Base-by-base conservation (phyloP, 2,113 vertebrate species). In the Calypte anna region DNA sequence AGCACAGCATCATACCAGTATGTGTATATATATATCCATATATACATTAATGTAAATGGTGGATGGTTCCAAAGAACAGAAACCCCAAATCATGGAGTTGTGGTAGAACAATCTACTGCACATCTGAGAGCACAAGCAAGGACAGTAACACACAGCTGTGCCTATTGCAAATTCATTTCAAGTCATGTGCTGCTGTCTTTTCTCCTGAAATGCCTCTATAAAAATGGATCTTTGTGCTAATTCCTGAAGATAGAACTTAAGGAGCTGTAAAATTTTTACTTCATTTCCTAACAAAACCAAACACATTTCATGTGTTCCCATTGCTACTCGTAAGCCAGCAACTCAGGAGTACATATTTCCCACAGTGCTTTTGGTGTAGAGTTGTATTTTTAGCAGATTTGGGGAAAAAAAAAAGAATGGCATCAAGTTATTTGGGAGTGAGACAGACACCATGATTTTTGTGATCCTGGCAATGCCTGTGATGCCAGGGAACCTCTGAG, bases 231-330 rank as follows among this genome's bases (percentile, higher is more conserved):
- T 70, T 51, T 48, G 69, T 86, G 69, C 75, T 95, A 86, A 94
- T 96, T 97, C 88, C 80, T 66, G 76, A 22, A 59, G 92, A 88
- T 3, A 67, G 88, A 91, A 82, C 10, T 44, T 24, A 25, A 94
- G 40, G 46, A 78, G 64, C n/a, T 82, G 75, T 61, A 62, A 44
- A 20, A 40, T 91, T 93, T 96, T 69, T 61, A 78, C 77, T 96
- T 87, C 46, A 58, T 17, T 95, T 88, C 31, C 95, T 77, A 91
- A 43, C 58, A 81, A 75, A 95, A 95, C 25, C 82, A 93, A 91
- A 84, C 50, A 59, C 48, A 57, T 85, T 91, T 78, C 22, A 46
- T 25, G 59, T 82, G 89, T 31, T 95, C 70, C 24, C 68, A 5
- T 54, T 72, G 54, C 64, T 85, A 3, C 10, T 59, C 72, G n/a